A percentile compares a stretch with the other conserved stretches of the same genome.
Evolutionary conservation across 2,888 invertebrate genomes (phyloP).

Genomic region (Eupithecia insigniata): DNA sequence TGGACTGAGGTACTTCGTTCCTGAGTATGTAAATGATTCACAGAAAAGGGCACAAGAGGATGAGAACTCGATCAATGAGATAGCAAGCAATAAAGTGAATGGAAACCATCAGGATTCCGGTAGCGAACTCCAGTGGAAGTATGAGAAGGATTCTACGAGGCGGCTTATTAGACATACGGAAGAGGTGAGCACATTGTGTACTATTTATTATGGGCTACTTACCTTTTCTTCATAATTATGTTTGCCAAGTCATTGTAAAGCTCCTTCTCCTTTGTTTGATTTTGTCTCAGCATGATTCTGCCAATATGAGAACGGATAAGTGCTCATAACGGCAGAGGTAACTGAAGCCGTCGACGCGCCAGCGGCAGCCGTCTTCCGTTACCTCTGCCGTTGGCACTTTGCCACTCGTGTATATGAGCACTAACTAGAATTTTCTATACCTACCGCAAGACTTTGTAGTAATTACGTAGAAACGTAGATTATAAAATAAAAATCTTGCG

Average conservation of each 20-base stretch:
- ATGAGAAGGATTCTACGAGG: conserved; percentile 70
- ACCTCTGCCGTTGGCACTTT: too few species aligned
- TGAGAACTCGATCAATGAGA: conserved; percentile 68
- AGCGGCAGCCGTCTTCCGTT: too few species aligned
- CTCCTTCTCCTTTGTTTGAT: too few species aligned
- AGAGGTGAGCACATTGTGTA: conserved; percentile 58
- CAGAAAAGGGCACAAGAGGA: conserved; percentile 52
- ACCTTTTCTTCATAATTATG: not conserved
- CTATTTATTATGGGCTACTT: not conserved
- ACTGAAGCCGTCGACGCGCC: too few species aligned
- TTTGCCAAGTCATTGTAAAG: not conserved
- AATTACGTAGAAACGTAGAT: not conserved
- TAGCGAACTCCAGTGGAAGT: conserved; percentile 72
- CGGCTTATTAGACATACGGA: conserved; percentile 61
- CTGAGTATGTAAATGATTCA: conserved; percentile 57
- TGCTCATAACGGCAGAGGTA: too few species aligned
- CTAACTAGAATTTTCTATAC: not conserved
- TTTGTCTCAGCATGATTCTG: too few species aligned
- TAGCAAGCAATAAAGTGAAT: conserved; percentile 65
- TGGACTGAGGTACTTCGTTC: conserved; percentile 74
- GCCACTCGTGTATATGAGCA: too few species aligned
- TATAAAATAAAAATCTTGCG: conserved; percentile 7
- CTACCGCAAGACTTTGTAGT: not conserved
- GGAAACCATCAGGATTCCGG: conserved; percentile 56
- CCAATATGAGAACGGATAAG: too few species aligned